Conservation (phyloP, 1,140 invertebrate species). For the Scaptodrosophila lebanonensis region DNA sequence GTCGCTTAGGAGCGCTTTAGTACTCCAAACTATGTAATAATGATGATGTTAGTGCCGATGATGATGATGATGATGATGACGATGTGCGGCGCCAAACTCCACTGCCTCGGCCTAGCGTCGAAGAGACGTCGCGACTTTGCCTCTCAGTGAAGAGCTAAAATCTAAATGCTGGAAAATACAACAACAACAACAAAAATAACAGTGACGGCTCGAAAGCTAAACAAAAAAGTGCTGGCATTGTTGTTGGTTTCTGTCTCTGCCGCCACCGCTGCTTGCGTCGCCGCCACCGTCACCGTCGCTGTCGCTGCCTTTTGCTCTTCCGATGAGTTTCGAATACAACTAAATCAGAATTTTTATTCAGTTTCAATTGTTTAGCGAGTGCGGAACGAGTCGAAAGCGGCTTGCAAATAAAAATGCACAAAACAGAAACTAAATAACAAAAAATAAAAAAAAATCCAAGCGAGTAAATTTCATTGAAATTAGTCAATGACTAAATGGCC, state of each 20-base stretch:
- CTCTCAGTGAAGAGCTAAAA: conserved; percentile 31
- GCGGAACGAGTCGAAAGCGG: conserved; percentile 57
- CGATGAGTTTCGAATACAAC: conserved; percentile 76
- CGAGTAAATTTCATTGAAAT: conserved; percentile 24
- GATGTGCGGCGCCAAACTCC: conserved; percentile 56
- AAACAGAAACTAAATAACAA: conserved; percentile 14
- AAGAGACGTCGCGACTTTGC: conserved; percentile 7
- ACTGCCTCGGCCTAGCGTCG: no score
- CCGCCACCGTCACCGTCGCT: conserved; percentile 27
- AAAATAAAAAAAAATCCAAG: conserved; percentile 8
- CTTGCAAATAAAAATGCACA: conserved; percentile 26
- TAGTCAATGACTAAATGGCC: conserved; percentile 10
- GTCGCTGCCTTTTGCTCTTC: conserved; percentile 60
- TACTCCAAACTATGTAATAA: conserved; percentile 5
- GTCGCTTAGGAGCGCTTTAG: conserved; percentile 14
- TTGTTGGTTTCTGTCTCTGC: conserved; percentile 18
- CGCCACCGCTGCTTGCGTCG: conserved; percentile 16
- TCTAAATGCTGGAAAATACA: conserved; percentile 48
- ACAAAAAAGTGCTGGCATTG: conserved; percentile 50
- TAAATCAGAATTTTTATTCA: conserved; percentile 77
- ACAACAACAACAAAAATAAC: conserved; percentile 28
- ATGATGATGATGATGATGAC: conserved; percentile 51
- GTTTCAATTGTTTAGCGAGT: conserved; percentile 77
- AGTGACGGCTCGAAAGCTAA: background rate
- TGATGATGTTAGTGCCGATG: conserved; percentile 52